Evolutionary conservation across 2,797 vertebrate genomes (phyloP), one percentile per base, ranked within the genome.

Genomic region (Microctenopoma steveboyesi): DNA sequence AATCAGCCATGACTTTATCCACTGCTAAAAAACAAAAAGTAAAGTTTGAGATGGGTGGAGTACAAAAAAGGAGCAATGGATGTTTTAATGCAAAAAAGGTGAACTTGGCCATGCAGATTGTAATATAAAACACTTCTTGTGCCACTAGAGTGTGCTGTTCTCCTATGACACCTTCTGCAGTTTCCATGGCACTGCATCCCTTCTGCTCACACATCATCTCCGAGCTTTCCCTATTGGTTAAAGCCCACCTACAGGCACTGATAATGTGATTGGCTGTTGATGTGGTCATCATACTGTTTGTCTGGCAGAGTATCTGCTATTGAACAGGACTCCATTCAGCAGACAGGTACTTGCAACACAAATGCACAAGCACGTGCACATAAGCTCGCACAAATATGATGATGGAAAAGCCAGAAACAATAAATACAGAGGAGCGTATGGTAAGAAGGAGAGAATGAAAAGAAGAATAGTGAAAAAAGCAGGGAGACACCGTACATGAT

Each of bases 221-320:
- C 39, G 28, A 72, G 69, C 59, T 37, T 64, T 74, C 42, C 73
- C 68, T 37, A 88, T 90, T 92, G 87, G 91, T 54, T 39, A 63
- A 78, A 76, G 25, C 68, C 70, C 57, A 72, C 63, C 63, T 67
- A 55, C 64, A 74, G 77, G 65, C 80, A 76, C 63, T 18, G 56
- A 81, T 72, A 71, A 76, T 69, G 69, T 13, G 76, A 93, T 93
- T 93, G 92, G 92, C 81, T 90, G 77, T 52, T 88, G 91, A 92
- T 93, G 92, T 92, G 91, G 92, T 93, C 91, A 92, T 92, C 89
- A 75, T 56, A 63, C 63, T 64, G 64, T 76, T 73, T 69, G 50
- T 37, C 71, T 66, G 72, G 72, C 35, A 71, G 22, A 27, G 69
- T 67, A 33, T 64, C 54, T 65, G 71, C 62, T 57, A 22, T 60